These are phyloP conservation scores for Diglossa brunneiventris DNA, from an alignment of 2,113 vertebrate genomes.

Conservation along the genomic window DNA sequence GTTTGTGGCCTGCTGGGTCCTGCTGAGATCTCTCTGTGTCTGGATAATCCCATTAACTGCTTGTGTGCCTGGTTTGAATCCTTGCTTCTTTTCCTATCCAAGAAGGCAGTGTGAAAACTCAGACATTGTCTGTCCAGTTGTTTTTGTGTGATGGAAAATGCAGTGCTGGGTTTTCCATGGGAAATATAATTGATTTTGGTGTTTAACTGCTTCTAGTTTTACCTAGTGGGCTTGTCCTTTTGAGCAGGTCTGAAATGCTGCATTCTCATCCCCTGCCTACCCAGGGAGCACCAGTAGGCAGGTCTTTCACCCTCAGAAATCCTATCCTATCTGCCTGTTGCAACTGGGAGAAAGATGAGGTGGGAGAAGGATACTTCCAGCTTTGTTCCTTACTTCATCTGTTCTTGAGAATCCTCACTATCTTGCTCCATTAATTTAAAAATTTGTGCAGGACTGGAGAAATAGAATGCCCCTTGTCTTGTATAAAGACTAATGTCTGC, in stretches of 20 bases:
- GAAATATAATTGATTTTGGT: not conserved
- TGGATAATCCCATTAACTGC: conserved; percentile 61
- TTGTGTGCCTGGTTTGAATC: conserved; percentile 38
- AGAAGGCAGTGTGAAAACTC: not conserved
- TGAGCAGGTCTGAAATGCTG: conserved; percentile 4
- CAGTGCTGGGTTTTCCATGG: not conserved
- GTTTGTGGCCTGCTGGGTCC: conserved; percentile 41
- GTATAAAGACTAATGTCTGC: not conserved
- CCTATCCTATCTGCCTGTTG: not conserved
- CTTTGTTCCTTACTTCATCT: not conserved
- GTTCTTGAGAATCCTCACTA: not conserved
- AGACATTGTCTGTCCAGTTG: not conserved
- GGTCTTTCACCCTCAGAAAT: not conserved
- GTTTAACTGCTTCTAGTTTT: not conserved
- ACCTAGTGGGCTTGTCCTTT: not conserved
- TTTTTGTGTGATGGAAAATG: not conserved
- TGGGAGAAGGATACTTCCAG: not conserved
- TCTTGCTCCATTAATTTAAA: not conserved
- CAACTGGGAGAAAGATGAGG: not conserved
- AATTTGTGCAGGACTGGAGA: not conserved
- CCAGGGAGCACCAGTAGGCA: not conserved
- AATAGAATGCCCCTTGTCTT: not conserved
- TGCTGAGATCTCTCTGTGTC: conserved; percentile 24
- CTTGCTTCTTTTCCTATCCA: not conserved
- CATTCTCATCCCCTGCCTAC: not conserved